These are phyloP conservation scores for Saguinus midas DNA, from an alignment of 2,113 vertebrate species.

Conservation along the genomic window DNA sequence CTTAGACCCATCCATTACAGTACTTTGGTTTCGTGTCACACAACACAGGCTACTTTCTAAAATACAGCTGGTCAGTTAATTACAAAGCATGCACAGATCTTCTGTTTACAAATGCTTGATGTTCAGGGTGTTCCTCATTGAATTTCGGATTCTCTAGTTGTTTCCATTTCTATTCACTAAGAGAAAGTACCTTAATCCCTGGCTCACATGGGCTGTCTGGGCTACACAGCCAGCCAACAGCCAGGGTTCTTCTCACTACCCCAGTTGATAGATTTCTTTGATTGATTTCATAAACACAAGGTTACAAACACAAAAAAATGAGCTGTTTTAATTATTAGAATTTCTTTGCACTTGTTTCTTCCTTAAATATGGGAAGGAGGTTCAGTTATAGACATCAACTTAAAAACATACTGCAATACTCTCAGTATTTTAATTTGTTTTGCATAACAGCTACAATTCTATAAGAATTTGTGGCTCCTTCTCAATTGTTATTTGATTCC, in stretches of 20 bases:
- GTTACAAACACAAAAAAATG: not conserved
- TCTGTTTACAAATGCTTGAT: not conserved
- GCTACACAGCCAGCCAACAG: not conserved
- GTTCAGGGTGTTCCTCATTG: not conserved
- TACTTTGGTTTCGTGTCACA: not conserved
- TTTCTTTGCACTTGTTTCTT: not conserved
- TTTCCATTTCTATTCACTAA: not conserved
- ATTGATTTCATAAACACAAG: not conserved
- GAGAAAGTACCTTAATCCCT: not conserved
- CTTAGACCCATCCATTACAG: not conserved
- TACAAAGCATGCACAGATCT: not conserved
- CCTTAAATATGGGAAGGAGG: not conserved
- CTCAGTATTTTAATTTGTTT: not conserved
- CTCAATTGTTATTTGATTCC: not conserved
- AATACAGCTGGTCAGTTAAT: not conserved
- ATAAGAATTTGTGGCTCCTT: not conserved
- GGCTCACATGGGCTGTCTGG: not conserved
- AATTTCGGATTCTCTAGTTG: not conserved
- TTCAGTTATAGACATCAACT: not conserved
- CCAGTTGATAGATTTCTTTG: not conserved
- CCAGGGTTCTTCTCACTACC: not conserved
- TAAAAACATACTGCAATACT: not conserved
- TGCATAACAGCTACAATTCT: not conserved
- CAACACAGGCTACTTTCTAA: not conserved
- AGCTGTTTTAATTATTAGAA: not conserved